phyloP scores from a whole-genome alignment of 2,797 vertebrate species.

The Coranthus polyacanthus region DNA sequence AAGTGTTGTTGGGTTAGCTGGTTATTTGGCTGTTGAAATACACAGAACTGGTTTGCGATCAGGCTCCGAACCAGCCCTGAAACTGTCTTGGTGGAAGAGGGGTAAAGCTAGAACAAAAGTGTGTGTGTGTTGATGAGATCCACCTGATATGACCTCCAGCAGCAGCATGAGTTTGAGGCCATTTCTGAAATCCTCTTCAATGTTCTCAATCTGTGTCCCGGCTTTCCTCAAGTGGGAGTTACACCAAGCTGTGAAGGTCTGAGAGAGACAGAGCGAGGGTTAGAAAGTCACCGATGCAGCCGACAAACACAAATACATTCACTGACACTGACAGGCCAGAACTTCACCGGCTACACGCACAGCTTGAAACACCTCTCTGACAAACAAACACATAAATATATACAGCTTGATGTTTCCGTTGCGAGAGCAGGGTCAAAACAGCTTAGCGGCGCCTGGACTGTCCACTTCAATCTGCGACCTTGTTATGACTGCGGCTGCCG shows the following conservation, averaged over 20 bases:
- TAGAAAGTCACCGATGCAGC: neutral
- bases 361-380: neutral
- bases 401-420: neutral
- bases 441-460: constrained; percentile 19
- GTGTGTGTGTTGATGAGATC: constrained; percentile 29
- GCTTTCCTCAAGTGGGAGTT: constrained; percentile 94
- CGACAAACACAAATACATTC: neutral
- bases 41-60: no score
- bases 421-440: constrained; percentile 12
- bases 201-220: constrained; percentile 93
- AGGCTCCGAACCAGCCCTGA: no score
- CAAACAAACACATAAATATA: neutral
- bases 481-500: constrained; percentile 17
- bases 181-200: constrained; percentile 93
- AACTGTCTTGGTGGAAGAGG: no score
- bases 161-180: constrained; percentile 95
- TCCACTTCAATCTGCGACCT: constrained; percentile 43
- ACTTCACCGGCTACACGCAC: constrained; percentile 22
- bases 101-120: no score
- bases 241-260: constrained; percentile 95
- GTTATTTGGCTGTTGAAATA: no score
- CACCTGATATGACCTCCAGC: constrained; percentile 93
- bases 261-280: constrained; percentile 31
- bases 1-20: no score
- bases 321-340: constrained; percentile 8